These are phyloP conservation scores for Phoxinus phoxinus DNA, from an alignment of 2,113 vertebrate genomes.

Conservation along the genomic window DNA sequence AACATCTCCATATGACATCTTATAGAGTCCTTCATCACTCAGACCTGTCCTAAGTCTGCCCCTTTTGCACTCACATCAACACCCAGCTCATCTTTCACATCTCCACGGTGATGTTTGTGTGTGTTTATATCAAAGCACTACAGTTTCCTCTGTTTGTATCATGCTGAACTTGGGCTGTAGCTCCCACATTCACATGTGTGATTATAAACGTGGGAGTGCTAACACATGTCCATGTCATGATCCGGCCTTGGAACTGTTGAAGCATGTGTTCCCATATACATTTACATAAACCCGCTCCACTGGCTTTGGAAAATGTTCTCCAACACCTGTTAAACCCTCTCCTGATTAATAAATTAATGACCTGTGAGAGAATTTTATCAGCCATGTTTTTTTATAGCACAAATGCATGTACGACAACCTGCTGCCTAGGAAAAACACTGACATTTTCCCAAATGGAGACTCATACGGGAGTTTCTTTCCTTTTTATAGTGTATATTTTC, in stretches of 20 bases:
- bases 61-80: constrained; percentile 46
- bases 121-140: constrained; percentile 66
- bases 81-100: constrained; percentile 65
- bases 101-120: constrained; percentile 64
- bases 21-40: not conserved
- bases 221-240: constrained; percentile 46
- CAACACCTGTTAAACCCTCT: not conserved
- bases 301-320: not conserved
- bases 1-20: not conserved
- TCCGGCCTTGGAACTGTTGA: constrained; percentile 29
- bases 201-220: constrained; percentile 46
- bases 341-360: constrained; percentile 1
- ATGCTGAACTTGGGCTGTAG: constrained; percentile 28
- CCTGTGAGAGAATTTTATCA: not conserved
- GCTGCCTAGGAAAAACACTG: not conserved
- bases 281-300: not conserved
- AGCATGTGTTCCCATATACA: constrained; percentile 23
- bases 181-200: not conserved
- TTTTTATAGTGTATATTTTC: not conserved
- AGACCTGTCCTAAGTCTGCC: not conserved
- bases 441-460: not conserved
- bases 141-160: constrained; percentile 56
- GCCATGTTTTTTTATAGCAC: not conserved
- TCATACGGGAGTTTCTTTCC: too few species aligned
- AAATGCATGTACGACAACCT: not conserved